A percentile compares a stretch with the other conserved stretches of the same genome.
These are phyloP conservation scores for Bembecia ichneumoniformis DNA, from an alignment of 2,888 invertebrate genomes.

Conservation along the genomic window DNA sequence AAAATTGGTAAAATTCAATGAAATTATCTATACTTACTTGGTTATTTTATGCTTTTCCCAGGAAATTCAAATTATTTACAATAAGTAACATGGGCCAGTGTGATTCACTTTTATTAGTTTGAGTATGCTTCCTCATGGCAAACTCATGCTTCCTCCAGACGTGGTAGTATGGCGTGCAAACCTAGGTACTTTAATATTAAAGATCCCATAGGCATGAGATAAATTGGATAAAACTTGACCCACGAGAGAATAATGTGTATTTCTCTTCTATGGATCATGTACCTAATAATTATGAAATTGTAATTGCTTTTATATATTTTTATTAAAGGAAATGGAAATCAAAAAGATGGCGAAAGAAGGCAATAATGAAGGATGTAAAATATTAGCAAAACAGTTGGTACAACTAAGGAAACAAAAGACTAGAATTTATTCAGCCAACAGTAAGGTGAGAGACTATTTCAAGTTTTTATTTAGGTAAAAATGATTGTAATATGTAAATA, in stretches of 20 bases:
- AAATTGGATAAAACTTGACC: too few relatives aligned
- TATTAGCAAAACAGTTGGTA: slow-evolving; percentile 91
- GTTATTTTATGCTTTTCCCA: neutral
- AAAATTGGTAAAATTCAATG: slow-evolving; percentile 75
- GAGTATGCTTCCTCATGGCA: too few relatives aligned
- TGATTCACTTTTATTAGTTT: too few relatives aligned
- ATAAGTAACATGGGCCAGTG: neutral
- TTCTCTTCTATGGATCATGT: too few relatives aligned
- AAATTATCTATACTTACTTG: slow-evolving; percentile 15
- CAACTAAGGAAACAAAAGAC: slow-evolving; percentile 90
- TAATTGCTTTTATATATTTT: neutral
- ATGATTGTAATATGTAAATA: too few relatives aligned
- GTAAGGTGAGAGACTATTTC: slow-evolving; percentile 71
- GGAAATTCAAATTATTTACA: neutral
- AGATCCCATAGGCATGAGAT: too few relatives aligned
- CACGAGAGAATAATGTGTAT: too few relatives aligned
- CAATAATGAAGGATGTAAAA: slow-evolving; percentile 84
- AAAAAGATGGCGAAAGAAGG: slow-evolving; percentile 91
- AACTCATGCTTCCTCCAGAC: too few relatives aligned
- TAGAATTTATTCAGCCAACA: slow-evolving; percentile 84
- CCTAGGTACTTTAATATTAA: too few relatives aligned
- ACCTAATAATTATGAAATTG: too few relatives aligned
- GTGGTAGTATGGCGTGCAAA: too few relatives aligned
- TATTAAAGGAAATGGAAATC: slow-evolving; percentile 84
- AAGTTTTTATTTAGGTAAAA: too few relatives aligned